phyloP scores from a whole-genome alignment of 2,113 vertebrate genomes.

The Ranitomeya imitator region DNA sequence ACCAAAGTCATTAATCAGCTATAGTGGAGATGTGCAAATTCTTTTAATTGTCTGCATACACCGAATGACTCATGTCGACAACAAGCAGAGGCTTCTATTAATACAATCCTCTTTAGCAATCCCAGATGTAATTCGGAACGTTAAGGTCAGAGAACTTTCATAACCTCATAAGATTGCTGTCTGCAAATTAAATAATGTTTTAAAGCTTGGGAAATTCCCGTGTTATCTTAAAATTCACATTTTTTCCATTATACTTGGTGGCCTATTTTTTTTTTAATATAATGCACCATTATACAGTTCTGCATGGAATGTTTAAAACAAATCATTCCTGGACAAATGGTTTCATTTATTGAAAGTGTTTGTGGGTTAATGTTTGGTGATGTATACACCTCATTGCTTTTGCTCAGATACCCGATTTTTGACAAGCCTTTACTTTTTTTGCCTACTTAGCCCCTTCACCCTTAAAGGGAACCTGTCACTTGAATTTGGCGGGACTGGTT shows the following conservation, averaged over 20 bases:
- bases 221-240: not conserved
- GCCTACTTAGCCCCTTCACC: too few species aligned
- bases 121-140: slow-evolving; percentile 1
- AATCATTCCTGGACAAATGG: not conserved
- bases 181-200: not conserved
- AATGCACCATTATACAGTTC: not conserved
- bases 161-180: not conserved
- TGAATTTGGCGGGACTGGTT: too few species aligned
- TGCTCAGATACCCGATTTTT: not conserved
- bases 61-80: slow-evolving; percentile 12
- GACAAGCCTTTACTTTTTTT: not conserved
- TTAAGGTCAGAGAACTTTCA: not conserved
- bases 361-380: not conserved
- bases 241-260: not conserved
- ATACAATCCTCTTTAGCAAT: slow-evolving; percentile 13
- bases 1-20: slow-evolving; percentile 11
- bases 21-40: slow-evolving; percentile 37
- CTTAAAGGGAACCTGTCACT: too few species aligned
- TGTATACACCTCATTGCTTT: not conserved
- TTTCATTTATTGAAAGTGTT: not conserved
- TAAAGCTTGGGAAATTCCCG: not conserved
- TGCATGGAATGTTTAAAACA: not conserved
- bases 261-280: not conserved
- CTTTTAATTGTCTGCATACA: slow-evolving; percentile 35
- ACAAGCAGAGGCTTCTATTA: slow-evolving; percentile 12